Base-by-base conservation (phyloP, 2,888 invertebrate genomes). In the Thymelicus acteon region DNA sequence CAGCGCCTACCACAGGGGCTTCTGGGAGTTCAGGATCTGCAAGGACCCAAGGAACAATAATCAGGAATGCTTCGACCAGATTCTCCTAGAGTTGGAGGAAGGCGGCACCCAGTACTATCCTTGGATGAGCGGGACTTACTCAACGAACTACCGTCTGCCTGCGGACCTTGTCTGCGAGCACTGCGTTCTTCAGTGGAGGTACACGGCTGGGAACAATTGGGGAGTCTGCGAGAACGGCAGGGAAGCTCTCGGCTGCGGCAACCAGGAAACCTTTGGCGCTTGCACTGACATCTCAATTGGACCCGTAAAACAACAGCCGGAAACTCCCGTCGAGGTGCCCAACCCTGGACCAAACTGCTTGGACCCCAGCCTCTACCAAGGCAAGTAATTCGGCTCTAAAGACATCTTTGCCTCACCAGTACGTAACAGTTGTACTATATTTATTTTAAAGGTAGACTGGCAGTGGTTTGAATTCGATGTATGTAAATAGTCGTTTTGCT, bases 181-280 rank as follows among this genome's bases (percentile, higher is more conserved):
- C 80, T 98, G 98, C 81, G 95, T 98, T 0, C 91, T 98, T 0
- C 98, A 98, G 80, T 98, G 98, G 98, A 95, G 96, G 76, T 98
- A 98, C 82, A 94, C 96, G 7, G 97, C 97, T 54, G 97, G 96
- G 0, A 97, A 97, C 82, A 97, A 97, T 83, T 97, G 97, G 97
- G 97, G 97, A 0, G 91, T 88, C 37, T 97, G 97, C 79, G 87
- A 87, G 0, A 95, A 96, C 80, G 96, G 96, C 0, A 95, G 95
- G 54, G 95, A 95, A 57, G 96, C 95, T 0, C 95, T 98, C 0
- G 98, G 98, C 0, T 98, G 98, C 80, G 98, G 98, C 0, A 95
- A 96, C 0, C 98, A 98, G 85, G 98, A 98, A 85, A 96, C 96
- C 77, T 98, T 98, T 82, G 94, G 97, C 1, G 96, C 97, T 0